phyloP scores from a whole-genome alignment of 2,888 invertebrate genomes.

The Brachyopa scutellaris region DNA sequence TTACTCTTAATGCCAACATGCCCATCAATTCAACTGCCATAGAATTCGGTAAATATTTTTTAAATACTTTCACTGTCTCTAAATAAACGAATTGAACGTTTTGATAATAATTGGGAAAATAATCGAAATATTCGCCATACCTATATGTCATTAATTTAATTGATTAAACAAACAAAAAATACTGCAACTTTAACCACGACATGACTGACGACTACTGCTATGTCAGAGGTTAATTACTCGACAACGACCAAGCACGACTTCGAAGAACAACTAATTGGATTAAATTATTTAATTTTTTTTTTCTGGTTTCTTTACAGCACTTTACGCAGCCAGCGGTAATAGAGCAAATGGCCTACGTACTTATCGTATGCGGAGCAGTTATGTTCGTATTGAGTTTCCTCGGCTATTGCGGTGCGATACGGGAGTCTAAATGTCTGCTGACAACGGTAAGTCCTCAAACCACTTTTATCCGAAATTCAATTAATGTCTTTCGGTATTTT shows the following conservation, averaged over 20 bases:
- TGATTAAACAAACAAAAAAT: neutral
- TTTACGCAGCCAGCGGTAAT: conserved; percentile 86
- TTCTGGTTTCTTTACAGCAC: conserved; percentile 82
- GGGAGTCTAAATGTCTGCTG: conserved; percentile 86
- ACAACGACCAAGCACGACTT: conserved; percentile 22
- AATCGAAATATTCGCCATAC: conserved; percentile 1
- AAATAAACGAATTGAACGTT: too few relatives aligned
- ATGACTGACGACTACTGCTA: neutral
- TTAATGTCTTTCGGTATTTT: neutral
- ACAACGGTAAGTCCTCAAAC: conserved; percentile 84
- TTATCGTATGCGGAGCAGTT: conserved; percentile 87
- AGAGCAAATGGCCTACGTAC: conserved; percentile 86
- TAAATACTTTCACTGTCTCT: too few relatives aligned
- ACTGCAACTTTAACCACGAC: neutral
- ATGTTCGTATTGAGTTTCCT: conserved; percentile 88
- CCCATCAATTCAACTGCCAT: too few relatives aligned
- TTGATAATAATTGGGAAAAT: too few relatives aligned
- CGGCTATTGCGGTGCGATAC: conserved; percentile 87
- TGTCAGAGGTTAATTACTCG: conserved; percentile 59
- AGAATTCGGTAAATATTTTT: too few relatives aligned
- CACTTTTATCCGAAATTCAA: neutral
- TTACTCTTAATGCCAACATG: too few relatives aligned
- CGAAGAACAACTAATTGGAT: conserved; percentile 50
- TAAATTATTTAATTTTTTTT: conserved; percentile 55
- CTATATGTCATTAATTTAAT: conserved; percentile 8